These are phyloP conservation scores for Calyptomena viridis DNA, from an alignment of 2,113 vertebrate species.

Conservation along the genomic window DNA sequence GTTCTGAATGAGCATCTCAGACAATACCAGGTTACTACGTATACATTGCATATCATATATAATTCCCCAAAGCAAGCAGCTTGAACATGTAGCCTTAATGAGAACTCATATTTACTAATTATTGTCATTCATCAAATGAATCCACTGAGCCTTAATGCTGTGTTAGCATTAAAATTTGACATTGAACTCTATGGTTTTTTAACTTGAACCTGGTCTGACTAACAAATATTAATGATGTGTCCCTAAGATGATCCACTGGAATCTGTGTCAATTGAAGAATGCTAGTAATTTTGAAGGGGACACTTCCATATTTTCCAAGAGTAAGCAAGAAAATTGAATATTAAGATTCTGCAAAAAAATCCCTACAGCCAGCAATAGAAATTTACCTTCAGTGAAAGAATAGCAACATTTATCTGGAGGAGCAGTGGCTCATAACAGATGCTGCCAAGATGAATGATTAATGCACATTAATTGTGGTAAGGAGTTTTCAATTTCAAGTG, in stretches of 20 bases:
- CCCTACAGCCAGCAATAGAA: background rate
- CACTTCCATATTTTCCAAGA: background rate
- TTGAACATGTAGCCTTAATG: background rate
- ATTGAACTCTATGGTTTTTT: background rate
- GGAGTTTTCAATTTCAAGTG: constrained; percentile 11
- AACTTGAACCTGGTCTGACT: background rate
- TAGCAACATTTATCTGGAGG: background rate
- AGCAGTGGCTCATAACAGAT: constrained; percentile 20
- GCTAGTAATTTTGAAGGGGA: background rate
- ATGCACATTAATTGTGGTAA: constrained; percentile 30
- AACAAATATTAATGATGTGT: background rate
- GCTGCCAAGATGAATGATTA: constrained; percentile 52
- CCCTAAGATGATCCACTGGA: background rate
- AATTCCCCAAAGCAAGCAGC: background rate
- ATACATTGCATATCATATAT: background rate
- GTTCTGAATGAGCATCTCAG: background rate
- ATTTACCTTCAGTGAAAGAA: constrained; percentile 16
- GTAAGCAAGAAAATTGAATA: background rate
- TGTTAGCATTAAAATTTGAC: background rate
- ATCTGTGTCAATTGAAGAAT: background rate
- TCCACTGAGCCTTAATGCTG: background rate
- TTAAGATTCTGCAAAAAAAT: background rate
- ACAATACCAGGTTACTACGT: background rate
- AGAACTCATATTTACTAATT: constrained; percentile 35
- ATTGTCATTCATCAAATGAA: constrained; percentile 18